These are phyloP conservation scores for Rhingia campestris DNA, from an alignment of 2,888 invertebrate genomes.

Conservation along the genomic window DNA sequence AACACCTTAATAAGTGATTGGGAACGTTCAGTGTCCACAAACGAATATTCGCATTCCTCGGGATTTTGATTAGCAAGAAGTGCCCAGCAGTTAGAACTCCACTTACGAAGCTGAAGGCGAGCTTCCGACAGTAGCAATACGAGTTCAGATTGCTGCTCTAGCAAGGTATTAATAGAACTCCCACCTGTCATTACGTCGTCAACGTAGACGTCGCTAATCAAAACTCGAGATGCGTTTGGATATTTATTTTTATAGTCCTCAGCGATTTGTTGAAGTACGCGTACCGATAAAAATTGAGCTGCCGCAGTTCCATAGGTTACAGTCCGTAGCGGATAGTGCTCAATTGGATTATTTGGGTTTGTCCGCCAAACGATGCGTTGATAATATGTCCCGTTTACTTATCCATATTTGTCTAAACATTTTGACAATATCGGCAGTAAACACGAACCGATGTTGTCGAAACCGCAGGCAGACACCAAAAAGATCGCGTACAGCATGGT, in stretches of 20 bases:
- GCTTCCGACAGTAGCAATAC: background rate
- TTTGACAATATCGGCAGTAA: conserved; percentile 64
- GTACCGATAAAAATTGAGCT: conserved; percentile 16
- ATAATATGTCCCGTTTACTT: conserved; percentile 41
- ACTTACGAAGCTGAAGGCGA: conserved; percentile 5
- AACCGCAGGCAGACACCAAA: conserved; percentile 36
- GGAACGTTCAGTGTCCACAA: conserved; percentile 1
- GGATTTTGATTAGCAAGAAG: background rate
- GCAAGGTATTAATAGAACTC: conserved; percentile 27
- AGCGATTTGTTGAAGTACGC: conserved; percentile 64
- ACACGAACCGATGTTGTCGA: conserved; percentile 58
- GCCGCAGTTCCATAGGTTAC: conserved; percentile 70
- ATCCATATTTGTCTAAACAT: conserved; percentile 67
- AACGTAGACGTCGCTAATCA: conserved; percentile 67
- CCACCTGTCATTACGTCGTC: conserved; percentile 65
- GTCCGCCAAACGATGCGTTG: conserved; percentile 48
- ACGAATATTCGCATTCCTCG: conserved; percentile 29
- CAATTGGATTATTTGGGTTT: conserved; percentile 9
- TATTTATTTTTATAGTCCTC: conserved; percentile 40
- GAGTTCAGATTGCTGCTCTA: conserved; percentile 32
- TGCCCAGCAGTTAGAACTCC: conserved; percentile 22
- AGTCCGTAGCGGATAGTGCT: conserved; percentile 62
- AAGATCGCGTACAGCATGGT: too few relatives aligned
- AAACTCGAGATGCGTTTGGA: conserved; percentile 46
- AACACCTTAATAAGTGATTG: background rate